These are phyloP conservation scores for Dromococcyx pavoninus DNA, from an alignment of 2,797 vertebrate genomes.

Conservation along the genomic window DNA sequence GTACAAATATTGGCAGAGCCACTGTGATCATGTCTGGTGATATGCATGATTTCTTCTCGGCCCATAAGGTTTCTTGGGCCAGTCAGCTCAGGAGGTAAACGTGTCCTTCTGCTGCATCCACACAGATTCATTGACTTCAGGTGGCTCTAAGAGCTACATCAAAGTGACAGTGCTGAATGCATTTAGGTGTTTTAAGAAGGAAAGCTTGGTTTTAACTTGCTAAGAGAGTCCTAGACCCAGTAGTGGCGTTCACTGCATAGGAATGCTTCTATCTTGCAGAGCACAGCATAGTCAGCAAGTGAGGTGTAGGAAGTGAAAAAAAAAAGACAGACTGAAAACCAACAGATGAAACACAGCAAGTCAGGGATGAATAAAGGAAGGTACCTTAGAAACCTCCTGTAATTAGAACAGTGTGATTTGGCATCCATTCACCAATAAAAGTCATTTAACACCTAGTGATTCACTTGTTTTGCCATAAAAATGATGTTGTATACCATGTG, in stretches of 20 bases:
- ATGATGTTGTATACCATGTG: not conserved
- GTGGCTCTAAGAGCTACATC: not conserved
- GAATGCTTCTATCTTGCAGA: not conserved
- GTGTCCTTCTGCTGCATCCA: not conserved
- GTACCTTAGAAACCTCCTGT: not conserved
- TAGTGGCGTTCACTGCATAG: not conserved
- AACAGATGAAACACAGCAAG: slow-evolving; percentile 4
- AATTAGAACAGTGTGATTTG: not conserved
- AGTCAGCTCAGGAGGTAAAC: not conserved
- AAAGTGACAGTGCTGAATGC: not conserved
- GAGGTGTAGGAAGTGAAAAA: not conserved
- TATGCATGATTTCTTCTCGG: not conserved
- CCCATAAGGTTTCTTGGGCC: not conserved
- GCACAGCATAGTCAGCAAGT: not conserved
- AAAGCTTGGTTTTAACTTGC: not conserved
- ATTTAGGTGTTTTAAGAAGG: not conserved
- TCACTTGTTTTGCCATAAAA: not conserved
- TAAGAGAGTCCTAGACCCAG: not conserved
- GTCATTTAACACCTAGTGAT: not conserved
- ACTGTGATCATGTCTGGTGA: not conserved
- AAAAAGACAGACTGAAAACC: not conserved
- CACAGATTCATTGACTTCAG: not conserved
- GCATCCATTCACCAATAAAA: not conserved
- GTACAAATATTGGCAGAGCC: not conserved
- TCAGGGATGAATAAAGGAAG: not conserved